phyloP scores from a whole-genome alignment of 2,797 vertebrate species.

The Pitangus sulphuratus region DNA sequence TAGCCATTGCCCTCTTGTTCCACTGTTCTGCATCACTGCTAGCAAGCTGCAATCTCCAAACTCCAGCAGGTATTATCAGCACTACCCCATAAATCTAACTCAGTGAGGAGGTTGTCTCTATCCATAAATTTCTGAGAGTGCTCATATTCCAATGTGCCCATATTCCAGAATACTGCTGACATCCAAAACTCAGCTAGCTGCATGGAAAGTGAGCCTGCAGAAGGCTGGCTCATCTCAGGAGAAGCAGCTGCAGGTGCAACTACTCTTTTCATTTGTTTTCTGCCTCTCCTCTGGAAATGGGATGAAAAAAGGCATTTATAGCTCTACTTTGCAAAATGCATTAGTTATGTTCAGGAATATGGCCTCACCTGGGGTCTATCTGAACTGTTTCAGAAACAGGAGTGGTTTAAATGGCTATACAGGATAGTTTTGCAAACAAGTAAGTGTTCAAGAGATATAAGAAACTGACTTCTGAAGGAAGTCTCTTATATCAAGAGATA shows the following conservation, averaged over 20 bases:
- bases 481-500: not conserved
- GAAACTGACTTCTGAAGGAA: not conserved
- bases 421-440: not conserved
- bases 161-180: not conserved
- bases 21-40: not conserved
- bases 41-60: not conserved
- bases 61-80: not conserved
- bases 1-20: not conserved
- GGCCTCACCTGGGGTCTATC: not conserved
- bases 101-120: not conserved
- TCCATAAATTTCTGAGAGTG: not conserved
- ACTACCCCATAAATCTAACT: conserved; percentile 21
- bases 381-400: not conserved
- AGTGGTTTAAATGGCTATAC: not conserved
- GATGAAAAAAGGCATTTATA: not conserved
- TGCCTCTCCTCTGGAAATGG: not conserved
- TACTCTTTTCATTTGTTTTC: not conserved
- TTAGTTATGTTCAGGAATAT: not conserved
- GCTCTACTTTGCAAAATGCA: not conserved
- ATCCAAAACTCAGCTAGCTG: not conserved
- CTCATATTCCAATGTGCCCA: not conserved
- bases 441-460: not conserved
- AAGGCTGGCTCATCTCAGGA: not conserved
- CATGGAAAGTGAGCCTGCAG: not conserved
- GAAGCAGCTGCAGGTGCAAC: not conserved